Percentiles rank a stretch among this genome's conserved stretches.
Conservation (phyloP, 2,797 vertebrate genomes). For the Takifugu rubripes region DNA sequence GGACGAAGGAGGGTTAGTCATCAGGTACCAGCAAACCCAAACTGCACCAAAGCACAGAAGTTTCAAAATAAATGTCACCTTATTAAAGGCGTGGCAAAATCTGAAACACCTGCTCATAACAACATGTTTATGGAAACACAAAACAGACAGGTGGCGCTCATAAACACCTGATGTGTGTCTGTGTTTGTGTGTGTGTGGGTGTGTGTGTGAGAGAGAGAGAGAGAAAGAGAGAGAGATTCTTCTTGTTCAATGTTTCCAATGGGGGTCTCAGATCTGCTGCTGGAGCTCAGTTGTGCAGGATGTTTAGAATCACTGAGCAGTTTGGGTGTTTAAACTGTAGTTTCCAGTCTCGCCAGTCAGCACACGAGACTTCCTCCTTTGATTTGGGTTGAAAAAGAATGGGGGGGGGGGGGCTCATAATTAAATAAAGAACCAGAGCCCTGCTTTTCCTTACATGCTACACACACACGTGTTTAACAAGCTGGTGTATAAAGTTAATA, state of each 20-base stretch:
- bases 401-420: slow-evolving; percentile 44
- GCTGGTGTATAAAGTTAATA: slow-evolving; percentile 73
- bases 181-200: no score
- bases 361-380: slow-evolving; percentile 68
- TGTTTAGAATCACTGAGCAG: slow-evolving; percentile 52
- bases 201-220: no score
- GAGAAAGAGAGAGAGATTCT: no score
- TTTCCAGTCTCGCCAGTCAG: slow-evolving; percentile 65
- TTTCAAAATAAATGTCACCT: no score
- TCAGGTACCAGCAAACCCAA: neutral
- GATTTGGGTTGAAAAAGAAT: slow-evolving; percentile 51
- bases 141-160: slow-evolving; percentile 8
- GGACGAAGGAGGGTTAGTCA: neutral
- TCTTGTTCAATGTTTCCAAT: slow-evolving; percentile 13
- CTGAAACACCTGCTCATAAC: neutral
- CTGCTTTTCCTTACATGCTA: slow-evolving; percentile 59
- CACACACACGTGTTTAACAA: slow-evolving; percentile 58
- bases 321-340: slow-evolving; percentile 58
- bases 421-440: slow-evolving; percentile 66
- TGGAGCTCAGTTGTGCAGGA: slow-evolving; percentile 36
- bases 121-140: neutral
- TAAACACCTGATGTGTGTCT: neutral
- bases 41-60: no score
- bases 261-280: slow-evolving; percentile 16
- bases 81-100: no score